Evolutionary conservation across 2,797 vertebrate species (phyloP), one percentile per base, ranked within the genome.

Genomic region (Cirrhinus molitorella): DNA sequence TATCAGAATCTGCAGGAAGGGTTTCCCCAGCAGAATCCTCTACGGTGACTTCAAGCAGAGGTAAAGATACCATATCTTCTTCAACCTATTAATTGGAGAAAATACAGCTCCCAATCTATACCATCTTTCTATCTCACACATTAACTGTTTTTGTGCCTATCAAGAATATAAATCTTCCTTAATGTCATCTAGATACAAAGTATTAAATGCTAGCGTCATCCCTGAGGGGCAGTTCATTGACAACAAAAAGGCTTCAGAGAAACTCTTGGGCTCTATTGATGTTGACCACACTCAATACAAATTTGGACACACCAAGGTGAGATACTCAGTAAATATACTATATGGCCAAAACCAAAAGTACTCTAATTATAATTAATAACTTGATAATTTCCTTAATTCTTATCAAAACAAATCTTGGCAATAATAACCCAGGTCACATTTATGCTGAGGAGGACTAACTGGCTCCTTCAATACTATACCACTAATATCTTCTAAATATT

Each of bases 201-300:
- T 97, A 28, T 88, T 97, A 55, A 97, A 97, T 89, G 96, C 96
- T 1, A 97, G 96, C n/a, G 96, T 96, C 2, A 96, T 94, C 88
- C 96, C 96, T 0, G 96, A 97, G 53, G 96, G 96, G 75, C 96
- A 97, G 76, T 97, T 96, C 89, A 97, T 96, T 0, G 96, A 97
- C 19, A 97, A 96, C 37, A 40, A 40, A 40, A 40, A 40, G 37
- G 37, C 37, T 40, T 95, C 96, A 86, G 96, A 97, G 91, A 97
- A 97, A 87, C 96, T 97, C 0, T 89, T 97, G 79, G 92, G 88
- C 0, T 97, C 96, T 8, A 96, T 97, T 0, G 92, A 94, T 80
- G 83, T 97, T 53, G 96, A 97, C 37, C 37, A 40, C 37, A 40
- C 37, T 8, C 37, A 40, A 6, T 40, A 40, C 7, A 40, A 40